phyloP scores from a whole-genome alignment of 2,113 vertebrate species.

The Sinocyclocheilus anshuiensis region DNA sequence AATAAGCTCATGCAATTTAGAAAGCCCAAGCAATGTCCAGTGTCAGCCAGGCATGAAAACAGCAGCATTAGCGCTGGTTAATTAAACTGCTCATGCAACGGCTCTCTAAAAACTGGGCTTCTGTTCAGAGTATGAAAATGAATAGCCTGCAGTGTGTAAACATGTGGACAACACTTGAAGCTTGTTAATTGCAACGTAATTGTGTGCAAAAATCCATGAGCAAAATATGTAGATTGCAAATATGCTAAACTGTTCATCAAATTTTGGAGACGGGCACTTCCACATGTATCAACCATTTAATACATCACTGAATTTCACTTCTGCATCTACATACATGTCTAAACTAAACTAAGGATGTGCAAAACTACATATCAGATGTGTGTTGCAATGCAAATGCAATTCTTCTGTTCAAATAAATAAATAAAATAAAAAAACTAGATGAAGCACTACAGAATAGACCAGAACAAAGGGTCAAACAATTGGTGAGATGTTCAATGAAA shows the following conservation, averaged over 20 bases:
- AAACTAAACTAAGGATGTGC: background rate
- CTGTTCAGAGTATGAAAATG: background rate
- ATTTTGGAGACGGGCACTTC: background rate
- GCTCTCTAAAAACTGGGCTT: background rate
- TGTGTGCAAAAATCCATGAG: constrained; percentile 18
- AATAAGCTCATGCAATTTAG: constrained; percentile 13
- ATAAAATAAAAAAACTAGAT: background rate
- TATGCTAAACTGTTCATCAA: background rate
- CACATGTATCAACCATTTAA: background rate
- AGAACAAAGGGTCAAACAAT: background rate
- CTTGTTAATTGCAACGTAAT: constrained; percentile 9
- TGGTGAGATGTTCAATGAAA: background rate
- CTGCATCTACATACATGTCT: background rate
- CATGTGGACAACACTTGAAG: constrained; percentile 1
- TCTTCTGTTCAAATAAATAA: background rate
- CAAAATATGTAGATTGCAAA: constrained; percentile 16
- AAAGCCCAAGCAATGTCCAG: constrained; percentile 22
- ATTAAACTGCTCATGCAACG: constrained; percentile 21
- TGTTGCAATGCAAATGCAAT: background rate
- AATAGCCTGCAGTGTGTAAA: constrained; percentile 20
- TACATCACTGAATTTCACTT: background rate
- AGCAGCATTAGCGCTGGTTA: constrained; percentile 35
- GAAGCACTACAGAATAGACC: background rate
- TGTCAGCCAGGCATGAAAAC: constrained; percentile 20
- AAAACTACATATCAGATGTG: background rate